A percentile compares a stretch with the other conserved stretches of the same genome.
Conservation (phyloP, 2,113 vertebrate genomes). For the Hippolais icterina region DNA sequence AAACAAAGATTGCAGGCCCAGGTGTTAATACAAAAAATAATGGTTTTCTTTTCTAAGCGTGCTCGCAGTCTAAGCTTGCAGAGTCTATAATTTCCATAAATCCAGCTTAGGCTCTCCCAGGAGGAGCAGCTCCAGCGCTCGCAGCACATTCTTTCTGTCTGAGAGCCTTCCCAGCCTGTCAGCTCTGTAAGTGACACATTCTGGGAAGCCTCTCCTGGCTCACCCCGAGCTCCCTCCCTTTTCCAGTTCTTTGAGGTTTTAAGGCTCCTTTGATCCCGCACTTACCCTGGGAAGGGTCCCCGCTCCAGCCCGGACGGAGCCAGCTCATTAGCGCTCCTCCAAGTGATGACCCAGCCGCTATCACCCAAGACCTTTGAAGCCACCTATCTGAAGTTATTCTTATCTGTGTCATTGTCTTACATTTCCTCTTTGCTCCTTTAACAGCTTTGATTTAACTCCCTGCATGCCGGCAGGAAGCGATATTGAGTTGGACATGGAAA, state of each 20-base stretch:
- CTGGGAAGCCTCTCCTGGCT: slow-evolving; percentile 43
- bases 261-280: slow-evolving; percentile 24
- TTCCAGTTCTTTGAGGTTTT: slow-evolving; percentile 10
- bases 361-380: slow-evolving; percentile 24
- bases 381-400: background rate
- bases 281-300: background rate
- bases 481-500: background rate
- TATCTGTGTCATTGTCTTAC: slow-evolving; percentile 34
- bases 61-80: background rate
- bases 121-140: background rate
- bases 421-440: slow-evolving; percentile 24
- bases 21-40: background rate
- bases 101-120: background rate
- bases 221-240: background rate
- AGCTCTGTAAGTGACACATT: slow-evolving; percentile 1
- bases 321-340: slow-evolving; percentile 8
- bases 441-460: slow-evolving; percentile 2
- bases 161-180: slow-evolving; percentile 32
- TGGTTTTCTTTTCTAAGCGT: background rate
- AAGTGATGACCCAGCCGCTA: background rate
- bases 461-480: background rate
- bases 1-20: background rate
- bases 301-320: background rate
- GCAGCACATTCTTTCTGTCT: background rate
- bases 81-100: background rate